Percentiles rank a stretch among this genome's conserved stretches.
Conservation (phyloP, 2,797 vertebrate genomes). For the Acanthurus leucopareius region DNA sequence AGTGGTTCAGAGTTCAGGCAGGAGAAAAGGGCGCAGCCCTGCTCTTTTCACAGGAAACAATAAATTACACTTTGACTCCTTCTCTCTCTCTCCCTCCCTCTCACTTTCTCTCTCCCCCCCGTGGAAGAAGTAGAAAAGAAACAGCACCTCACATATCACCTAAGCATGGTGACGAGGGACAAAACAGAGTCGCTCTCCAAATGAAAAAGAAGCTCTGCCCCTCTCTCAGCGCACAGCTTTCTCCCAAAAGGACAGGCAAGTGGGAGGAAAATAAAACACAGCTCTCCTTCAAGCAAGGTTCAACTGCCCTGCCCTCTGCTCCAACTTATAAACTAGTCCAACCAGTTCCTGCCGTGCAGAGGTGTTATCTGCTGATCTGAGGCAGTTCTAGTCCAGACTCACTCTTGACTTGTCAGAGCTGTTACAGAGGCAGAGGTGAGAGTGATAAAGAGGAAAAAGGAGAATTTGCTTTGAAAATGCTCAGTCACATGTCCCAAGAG, state of each 20-base stretch:
- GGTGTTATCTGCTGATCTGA: conserved; percentile 81
- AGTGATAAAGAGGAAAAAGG: conserved; percentile 43
- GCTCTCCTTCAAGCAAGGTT: conserved; percentile 75
- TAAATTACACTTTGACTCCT: conserved; percentile 85
- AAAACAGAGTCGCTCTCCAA: conserved; percentile 45
- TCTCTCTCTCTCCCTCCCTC: conserved; percentile 62
- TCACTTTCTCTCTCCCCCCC: conserved; percentile 50
- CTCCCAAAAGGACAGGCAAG: conserved; percentile 61
- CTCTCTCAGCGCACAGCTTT: conserved; percentile 56
- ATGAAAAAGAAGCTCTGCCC: conserved; percentile 43
- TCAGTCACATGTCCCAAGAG: neutral
- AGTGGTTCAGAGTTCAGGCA: conserved; percentile 83
- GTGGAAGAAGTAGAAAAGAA: conserved; percentile 28
- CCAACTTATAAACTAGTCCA: conserved; percentile 83
- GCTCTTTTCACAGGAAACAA: conserved; percentile 87
- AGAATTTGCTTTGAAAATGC: conserved; percentile 13
- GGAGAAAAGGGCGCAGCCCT: conserved; percentile 79
- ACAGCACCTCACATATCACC: conserved; percentile 65
- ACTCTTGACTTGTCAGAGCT: conserved; percentile 73
- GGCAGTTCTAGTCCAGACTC: conserved; percentile 69
- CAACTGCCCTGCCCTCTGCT: conserved; percentile 83
- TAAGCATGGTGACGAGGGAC: conserved; percentile 51
- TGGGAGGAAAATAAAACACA: conserved; percentile 61
- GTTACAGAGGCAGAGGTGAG: conserved; percentile 52
- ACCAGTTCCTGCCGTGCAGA: conserved; percentile 82